Evolutionary conservation across 2,797 vertebrate genomes (phyloP), one percentile per base, ranked within the genome.

Genomic region (Geotrypetes seraphini): DNA sequence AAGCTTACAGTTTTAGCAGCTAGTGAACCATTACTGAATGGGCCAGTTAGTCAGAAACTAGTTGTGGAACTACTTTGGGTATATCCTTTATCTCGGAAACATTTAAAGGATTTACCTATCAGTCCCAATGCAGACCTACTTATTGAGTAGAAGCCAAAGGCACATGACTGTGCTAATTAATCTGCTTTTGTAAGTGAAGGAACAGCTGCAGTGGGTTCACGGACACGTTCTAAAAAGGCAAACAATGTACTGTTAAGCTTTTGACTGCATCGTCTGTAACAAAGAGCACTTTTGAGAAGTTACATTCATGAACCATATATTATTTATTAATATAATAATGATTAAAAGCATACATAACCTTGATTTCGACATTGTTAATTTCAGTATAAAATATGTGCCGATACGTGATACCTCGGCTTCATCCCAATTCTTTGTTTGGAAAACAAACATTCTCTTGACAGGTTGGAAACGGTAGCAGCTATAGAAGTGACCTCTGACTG

Each of bases 81-180:
- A 77, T 79, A 84, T 80, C 83, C 84, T 71, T 85, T 76, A 89
- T 91, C 89, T 92, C 81, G 76, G 84, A 85, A 60, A 79, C 87
- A 87, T 91, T 91, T 88, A 85, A 86, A 89, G 92, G 91, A 96
- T 97, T 96, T 97, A 98, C 92, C 93, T 97, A 98, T 96, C 92
- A 97, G 83, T 88, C 90, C 89, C 71, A 67, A 84, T 88, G 87
- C 91, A 98, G 93, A 94, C 92, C 90, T 89, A 89, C 82, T 83
- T 87, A 88, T 90, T 98, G 93, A 98, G 90, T 84, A 79, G 55
- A 72, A 91, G 95, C 92, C 93, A 98, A 88, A 81, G 84, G 88
- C 90, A 86, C 88, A 92, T 87, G 93, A 94, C 89, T 96, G 91
- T 96, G 95, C 96, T 98, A 95, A 97, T 97, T 98, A 97, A 98